A percentile compares a stretch with the other conserved stretches of the same genome.
Conservation (phyloP, 2,797 vertebrate species). For the Karalla daura region DNA sequence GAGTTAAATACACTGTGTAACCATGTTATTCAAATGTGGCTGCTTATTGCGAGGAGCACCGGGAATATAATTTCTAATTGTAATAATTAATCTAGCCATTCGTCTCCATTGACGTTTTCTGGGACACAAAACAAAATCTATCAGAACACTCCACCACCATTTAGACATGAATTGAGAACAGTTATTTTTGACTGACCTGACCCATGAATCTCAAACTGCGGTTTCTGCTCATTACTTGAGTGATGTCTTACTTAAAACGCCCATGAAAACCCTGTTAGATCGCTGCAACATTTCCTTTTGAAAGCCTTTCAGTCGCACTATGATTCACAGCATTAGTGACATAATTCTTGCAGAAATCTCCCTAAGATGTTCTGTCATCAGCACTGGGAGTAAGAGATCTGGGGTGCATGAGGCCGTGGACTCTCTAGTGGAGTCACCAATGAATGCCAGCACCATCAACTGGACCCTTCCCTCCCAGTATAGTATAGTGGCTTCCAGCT, state of each 20-base stretch:
- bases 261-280: too few species aligned
- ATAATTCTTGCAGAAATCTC: constrained; percentile 17
- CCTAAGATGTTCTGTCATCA: constrained; percentile 27
- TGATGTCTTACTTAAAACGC: not conserved
- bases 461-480: constrained; percentile 41
- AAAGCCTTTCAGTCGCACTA: constrained; percentile 9
- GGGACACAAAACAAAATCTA: not conserved
- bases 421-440: constrained; percentile 30
- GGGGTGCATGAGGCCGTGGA: constrained; percentile 49
- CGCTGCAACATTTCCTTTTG: not conserved
- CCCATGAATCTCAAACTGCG: not conserved
- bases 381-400: constrained; percentile 24
- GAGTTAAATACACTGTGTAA: too few species aligned
- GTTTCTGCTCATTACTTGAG: not conserved
- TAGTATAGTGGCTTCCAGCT: constrained; percentile 53
- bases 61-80: not conserved
- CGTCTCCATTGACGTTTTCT: not conserved
- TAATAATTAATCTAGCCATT: too few species aligned
- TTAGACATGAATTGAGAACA: not conserved
- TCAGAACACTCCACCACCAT: too few species aligned
- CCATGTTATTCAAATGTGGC: not conserved
- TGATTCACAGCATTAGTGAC: constrained; percentile 14
- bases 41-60: not conserved
- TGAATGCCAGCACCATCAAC: constrained; percentile 42
- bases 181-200: not conserved